Evolutionary conservation across 2,888 invertebrate genomes (phyloP), one percentile per base, ranked within the genome.

Genomic region (Exephanes ischioxanthus): DNA sequence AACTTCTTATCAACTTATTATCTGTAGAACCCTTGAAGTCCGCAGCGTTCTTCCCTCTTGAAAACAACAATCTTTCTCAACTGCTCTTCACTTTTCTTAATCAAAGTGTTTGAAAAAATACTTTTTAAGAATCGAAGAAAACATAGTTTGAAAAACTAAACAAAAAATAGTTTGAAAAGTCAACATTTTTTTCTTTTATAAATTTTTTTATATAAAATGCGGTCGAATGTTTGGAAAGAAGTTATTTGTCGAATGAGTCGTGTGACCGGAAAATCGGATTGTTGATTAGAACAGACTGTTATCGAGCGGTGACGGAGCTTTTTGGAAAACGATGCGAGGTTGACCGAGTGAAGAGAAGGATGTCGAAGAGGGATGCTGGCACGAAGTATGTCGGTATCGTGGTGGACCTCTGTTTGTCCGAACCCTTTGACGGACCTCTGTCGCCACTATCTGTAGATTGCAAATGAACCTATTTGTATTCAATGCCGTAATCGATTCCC

Each of bases 401-500:
- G 19, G 68, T 22, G 11, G 51, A 37, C 16, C 48, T 80, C 80
- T 85, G 86, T 89, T 88, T 87, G 87, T 84, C 66, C 75, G 79
- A 76, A 55, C 71, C 33, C 66, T 76, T 37, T 76, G 76, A 66
- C 67, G 55, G 78, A 78, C 73, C 45, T 80, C 84, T 83, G 77
- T 70, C 86, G 75, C 83, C 63, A 71, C 79, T 79, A 85, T 88
- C 87, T 86, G 80, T 81, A 80, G 75, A 85, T 87, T 86, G 85
- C 85, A 89, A 90, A 90, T 87, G 88, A 90, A 89, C 81, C 89
- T 79, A 89, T 89, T 89, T 89, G 88, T 89, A 90, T 90, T 90
- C 90, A 86, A 84, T 80, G 79, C 79, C 83, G 85, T 85, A 70
- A 71, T 78, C 80, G 86, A 90, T 88, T 90, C 83, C 73, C 67